Evolutionary conservation across 1,140 invertebrate species (phyloP), one percentile per base, ranked within the genome.

Genomic region (Muscidifurax raptorellus): DNA sequence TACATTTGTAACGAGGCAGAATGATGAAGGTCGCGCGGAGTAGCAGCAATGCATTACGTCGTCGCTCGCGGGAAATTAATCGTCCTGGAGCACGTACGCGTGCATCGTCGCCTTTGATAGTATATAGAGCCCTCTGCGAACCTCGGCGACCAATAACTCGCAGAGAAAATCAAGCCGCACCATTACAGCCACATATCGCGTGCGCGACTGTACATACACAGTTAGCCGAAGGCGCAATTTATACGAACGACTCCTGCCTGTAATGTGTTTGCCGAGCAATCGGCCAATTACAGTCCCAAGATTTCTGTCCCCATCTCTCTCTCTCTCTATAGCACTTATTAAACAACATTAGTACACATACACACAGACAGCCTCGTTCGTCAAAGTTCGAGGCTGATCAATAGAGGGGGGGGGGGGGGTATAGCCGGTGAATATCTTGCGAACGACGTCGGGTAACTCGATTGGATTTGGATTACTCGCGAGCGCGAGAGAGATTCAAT

Each of bases 401-500:
- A 28, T 27, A 44, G 52, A n/a, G n/a, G n/a, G n/a, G n/a, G n/a
- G n/a, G n/a, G n/a, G n/a, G n/a, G 22, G 52, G 18, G 15, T 52
- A 47, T 18, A 59, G 15, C 18, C 52, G 7, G 66, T 30, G 72
- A 75, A 82, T 82, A 36, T 82, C 80, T 82, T 74, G 22, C 4
- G 18, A 7, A 59, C 52, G 52, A 59, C 52, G 52, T 59, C 32
- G 52, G 44, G 40, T 44, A 82, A 82, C 32, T 32, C 27, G 32
- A 52, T 59, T 64, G 28, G 72, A 82, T 82, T 69, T 52, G 40
- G 75, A 83, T 83, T 77, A 69, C 10, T 64, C 2, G 71, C 25
- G 52, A n/a, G 18, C 5, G 52, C 18, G 52, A 59, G 52, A 59
- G 22, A 4, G 18, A 74, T 28, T n/a, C 30, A 47, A 66, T 67